Percentiles rank a stretch among this genome's conserved stretches.
Conservation (phyloP, 2,888 invertebrate genomes). For the Drosophila siamana region DNA sequence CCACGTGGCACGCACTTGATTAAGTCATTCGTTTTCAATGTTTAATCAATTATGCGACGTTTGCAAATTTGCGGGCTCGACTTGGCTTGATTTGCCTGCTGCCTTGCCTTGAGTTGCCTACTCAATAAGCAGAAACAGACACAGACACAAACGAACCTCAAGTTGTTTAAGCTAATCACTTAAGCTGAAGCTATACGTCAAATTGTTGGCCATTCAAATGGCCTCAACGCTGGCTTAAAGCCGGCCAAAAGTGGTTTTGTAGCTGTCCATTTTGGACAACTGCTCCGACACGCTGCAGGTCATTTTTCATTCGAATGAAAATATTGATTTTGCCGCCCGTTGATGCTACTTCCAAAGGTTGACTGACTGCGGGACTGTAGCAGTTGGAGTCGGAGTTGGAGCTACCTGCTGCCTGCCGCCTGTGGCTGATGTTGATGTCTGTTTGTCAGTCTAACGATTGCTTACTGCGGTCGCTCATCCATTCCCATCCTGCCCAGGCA, state of each 20-base stretch:
- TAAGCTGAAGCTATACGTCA: conserved; percentile 39
- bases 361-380: background rate
- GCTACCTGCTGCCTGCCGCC: conserved; percentile 20
- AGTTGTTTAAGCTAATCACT: conserved; percentile 61
- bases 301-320: conserved; percentile 82
- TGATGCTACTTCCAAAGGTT: background rate
- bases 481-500: conserved; percentile 31
- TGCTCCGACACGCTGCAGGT: conserved; percentile 55
- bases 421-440: conserved; percentile 73
- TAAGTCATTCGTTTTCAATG: conserved; percentile 70
- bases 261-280: conserved; percentile 57
- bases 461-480: conserved; percentile 57
- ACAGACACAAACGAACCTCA: background rate
- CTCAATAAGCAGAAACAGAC: background rate
- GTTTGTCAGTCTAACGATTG: conserved; percentile 81
- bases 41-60: conserved; percentile 77
- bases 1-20: conserved; percentile 73
- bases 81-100: conserved; percentile 10
- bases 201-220: conserved; percentile 17
- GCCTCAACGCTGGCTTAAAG: conserved; percentile 29
- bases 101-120: too few relatives aligned
- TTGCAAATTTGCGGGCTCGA: conserved; percentile 60
- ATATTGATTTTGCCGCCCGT: conserved; percentile 74
- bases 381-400: too few relatives aligned
- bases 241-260: conserved; percentile 39